phyloP scores from a whole-genome alignment of 2,888 invertebrate genomes.

The Amphimallon solstitiale region DNA sequence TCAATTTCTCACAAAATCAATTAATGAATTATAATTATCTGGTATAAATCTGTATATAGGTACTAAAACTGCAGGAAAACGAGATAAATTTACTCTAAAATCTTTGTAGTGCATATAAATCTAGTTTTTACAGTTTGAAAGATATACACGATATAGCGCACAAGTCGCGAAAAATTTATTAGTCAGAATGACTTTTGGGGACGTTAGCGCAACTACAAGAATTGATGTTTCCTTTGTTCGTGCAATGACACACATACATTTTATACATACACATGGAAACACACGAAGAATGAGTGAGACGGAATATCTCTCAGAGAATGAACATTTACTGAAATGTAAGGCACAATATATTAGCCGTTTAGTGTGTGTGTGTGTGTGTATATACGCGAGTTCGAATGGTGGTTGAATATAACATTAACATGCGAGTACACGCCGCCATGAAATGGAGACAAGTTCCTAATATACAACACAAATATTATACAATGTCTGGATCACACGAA shows the following conservation, averaged over 20 bases:
- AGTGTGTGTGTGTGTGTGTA: slow-evolving; percentile 28
- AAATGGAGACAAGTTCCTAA: slow-evolving; percentile 43
- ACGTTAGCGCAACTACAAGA: slow-evolving; percentile 30
- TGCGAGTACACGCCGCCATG: slow-evolving; percentile 41
- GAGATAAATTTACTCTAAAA: slow-evolving; percentile 13
- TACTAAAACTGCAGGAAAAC: background rate
- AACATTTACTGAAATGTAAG: slow-evolving; percentile 27
- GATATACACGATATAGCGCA: slow-evolving; percentile 21
- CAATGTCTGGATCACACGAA: slow-evolving; percentile 42
- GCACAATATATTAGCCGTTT: slow-evolving; percentile 37
- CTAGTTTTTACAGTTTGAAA: slow-evolving; percentile 11
- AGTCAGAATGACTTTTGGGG: slow-evolving; percentile 29
- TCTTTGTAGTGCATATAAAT: slow-evolving; percentile 20
- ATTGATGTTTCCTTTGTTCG: slow-evolving; percentile 33
- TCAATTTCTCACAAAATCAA: too few species aligned
- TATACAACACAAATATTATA: slow-evolving; percentile 43
- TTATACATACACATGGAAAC: background rate
- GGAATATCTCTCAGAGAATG: slow-evolving; percentile 19
- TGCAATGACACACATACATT: slow-evolving; percentile 11
- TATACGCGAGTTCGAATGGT: slow-evolving; percentile 32
- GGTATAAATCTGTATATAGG: too few species aligned
- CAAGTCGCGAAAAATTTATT: slow-evolving; percentile 31
- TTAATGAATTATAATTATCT: background rate
- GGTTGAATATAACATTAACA: slow-evolving; percentile 40
- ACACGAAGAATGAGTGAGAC: slow-evolving; percentile 22